Percentiles rank a stretch among this genome's conserved stretches.
Conservation (phyloP, 2,797 vertebrate genomes). For the Rhinella marina region DNA sequence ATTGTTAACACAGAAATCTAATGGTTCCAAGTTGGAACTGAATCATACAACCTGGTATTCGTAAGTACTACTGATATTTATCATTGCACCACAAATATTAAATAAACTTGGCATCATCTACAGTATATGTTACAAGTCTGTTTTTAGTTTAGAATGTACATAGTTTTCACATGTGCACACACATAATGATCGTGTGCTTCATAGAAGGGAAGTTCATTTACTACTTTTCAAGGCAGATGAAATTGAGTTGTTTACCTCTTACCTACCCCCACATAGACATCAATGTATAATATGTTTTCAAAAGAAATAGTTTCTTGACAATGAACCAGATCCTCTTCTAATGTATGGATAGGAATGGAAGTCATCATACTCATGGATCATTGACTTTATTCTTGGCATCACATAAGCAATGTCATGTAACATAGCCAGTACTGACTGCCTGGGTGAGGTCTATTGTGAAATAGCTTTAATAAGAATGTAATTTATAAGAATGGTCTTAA, state of each 20-base stretch:
- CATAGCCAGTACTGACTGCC: not conserved
- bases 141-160: not conserved
- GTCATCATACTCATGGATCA: slow-evolving; percentile 18
- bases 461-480: slow-evolving; percentile 2
- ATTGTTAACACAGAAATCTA: too few relatives aligned
- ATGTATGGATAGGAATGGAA: not conserved
- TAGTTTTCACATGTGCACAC: not conserved
- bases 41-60: too few relatives aligned
- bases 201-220: not conserved
- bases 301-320: not conserved
- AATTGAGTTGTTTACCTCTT: not conserved
- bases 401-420: not conserved
- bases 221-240: not conserved
- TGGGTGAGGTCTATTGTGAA: not conserved
- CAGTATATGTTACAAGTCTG: not conserved
- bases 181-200: not conserved
- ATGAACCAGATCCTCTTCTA: not conserved
- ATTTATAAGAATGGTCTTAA: not conserved
- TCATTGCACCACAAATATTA: not conserved
- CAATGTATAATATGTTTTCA: not conserved
- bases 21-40: too few relatives aligned
- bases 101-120: not conserved
- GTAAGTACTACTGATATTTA: not conserved
- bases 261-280: not conserved
- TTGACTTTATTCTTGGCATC: not conserved